Evolutionary conservation across 2,888 invertebrate species (phyloP).

Genomic region (Diadegma fenestrale): DNA sequence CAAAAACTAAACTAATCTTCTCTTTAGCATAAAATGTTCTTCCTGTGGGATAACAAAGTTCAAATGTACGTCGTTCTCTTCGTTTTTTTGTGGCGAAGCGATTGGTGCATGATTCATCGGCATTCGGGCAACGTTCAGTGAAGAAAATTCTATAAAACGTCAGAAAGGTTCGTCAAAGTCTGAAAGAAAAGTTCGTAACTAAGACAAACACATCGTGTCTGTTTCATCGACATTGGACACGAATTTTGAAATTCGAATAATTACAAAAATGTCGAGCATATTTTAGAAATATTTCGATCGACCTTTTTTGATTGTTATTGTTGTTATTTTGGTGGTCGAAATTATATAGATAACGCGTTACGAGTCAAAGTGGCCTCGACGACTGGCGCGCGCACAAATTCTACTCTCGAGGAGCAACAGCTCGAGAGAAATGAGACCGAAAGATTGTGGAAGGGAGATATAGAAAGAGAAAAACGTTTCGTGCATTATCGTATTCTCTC

Average conservation of each 20-base stretch:
- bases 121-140: not conserved
- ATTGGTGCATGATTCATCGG: not conserved
- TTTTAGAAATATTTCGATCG: not conserved
- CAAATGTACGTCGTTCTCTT: not conserved
- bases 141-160: not conserved
- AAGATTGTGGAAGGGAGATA: slow-evolving; percentile 38
- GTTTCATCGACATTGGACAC: not conserved
- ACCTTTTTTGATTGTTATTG: not conserved
- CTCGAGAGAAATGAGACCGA: slow-evolving; percentile 35
- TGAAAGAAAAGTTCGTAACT: not conserved
- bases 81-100: not conserved
- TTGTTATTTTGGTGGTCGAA: not conserved
- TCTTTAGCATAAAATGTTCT: not conserved
- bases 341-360: slow-evolving; percentile 1
- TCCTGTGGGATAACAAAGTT: not conserved
- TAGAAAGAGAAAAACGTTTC: slow-evolving; percentile 44
- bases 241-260: not conserved
- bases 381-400: slow-evolving; percentile 19
- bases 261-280: not conserved
- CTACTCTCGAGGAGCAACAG: slow-evolving; percentile 35
- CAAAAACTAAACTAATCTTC: not conserved
- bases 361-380: slow-evolving; percentile 47
- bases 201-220: not conserved
- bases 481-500: slow-evolving; percentile 58
- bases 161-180: no score